Evolutionary conservation across 1,140 invertebrate genomes (phyloP), one percentile per base, ranked within the genome.

Genomic region (Zaprionus tsacasi): DNA sequence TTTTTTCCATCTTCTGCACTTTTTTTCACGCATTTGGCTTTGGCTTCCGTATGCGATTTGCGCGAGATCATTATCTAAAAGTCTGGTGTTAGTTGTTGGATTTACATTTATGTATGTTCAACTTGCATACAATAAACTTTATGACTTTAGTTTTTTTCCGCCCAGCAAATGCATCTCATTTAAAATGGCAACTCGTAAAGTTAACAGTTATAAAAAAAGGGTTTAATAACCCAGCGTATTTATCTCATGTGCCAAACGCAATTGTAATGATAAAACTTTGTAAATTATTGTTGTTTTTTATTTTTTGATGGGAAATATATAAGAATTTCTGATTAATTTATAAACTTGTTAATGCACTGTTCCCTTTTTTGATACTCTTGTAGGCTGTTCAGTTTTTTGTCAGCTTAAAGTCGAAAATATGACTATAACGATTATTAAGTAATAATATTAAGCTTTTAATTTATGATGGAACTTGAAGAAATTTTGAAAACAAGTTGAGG

Each of bases 11-110:
- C 12, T 67, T 7, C 12, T 52, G 61, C 76, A 76, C 80, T 83
- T 79, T 83, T 76, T 43, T 13, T 11, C 15, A 30, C 4, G 54
- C 66, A 67, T 66, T 63, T 58, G 8, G 33, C 36, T 55, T 61
- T 61, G 33, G 58, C 71, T 66, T 69, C 71, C 81, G 76, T 50
- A 65, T 61, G 65, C 57, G 15, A 69, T 69, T 69, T 60, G 21
- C 55, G 17, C 55, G 17, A 57, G 65, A 48, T 68, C 36, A 55
- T 74, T 69, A 61, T 69, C 66, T 48, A 10, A 8, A 35, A 35
- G 33, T 30, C 3, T 5, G 8, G 15, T 17, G 10, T 48, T 0
- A 50, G 40, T 50, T 50, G 45, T 12, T 35, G 35, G 59, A 67
- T 59, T 67, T 59, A 15, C 45, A 50, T 66, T 67, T 52, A 33